Base-by-base conservation (phyloP, 2,113 vertebrate species). In the Halcyon senegalensis region DNA sequence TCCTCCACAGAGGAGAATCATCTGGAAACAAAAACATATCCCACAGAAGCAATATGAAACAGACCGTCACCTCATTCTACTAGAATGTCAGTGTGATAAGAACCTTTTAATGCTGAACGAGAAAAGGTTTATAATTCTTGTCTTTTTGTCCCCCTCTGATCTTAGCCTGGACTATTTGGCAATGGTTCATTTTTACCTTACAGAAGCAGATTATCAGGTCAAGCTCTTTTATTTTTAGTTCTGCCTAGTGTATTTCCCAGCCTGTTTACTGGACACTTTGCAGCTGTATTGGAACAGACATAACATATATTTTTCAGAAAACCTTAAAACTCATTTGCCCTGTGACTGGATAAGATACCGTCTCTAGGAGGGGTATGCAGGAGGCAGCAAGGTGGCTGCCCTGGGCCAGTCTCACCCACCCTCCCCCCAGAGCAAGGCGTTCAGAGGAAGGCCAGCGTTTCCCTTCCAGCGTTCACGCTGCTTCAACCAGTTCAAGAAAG, bases 1-100 rank as follows among this genome's bases (percentile, higher is more conserved):
- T 95, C 99, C 99, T 88, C 99, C 99, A 85, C 99, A 98, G 70
- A 99, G 98, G 59, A 99, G 98, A 95, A 99, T 99, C 97, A 99
- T 97, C 99, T 99, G 60, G 95, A 97, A 95, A 60, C 21, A 96
- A 82, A 94, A 55, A 10, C 74, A 90, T 16, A 44, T 7, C 67
- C 4, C 78, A 87, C 55, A 90, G 56, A 82, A 10, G 25, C n/a
- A 59, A 19, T 10, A 56, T 84, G 46, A 91, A 82, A 79, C 46
- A 77, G 31, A 15, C 9, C 23, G 15, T 28, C 59, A 70, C 21
- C 73, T 60, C n/a, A 51, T 17, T 35, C 33, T 48, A 39, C 74
- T 73, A 25, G 31, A 51, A 87, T 28, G 35, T 50, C 53, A 91
- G 31, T 21, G 64, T 13, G 7, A 21, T 24, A 67, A 87, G 21